phyloP scores from a whole-genome alignment of 2,113 vertebrate species.

The Sylvilagus bachmani region DNA sequence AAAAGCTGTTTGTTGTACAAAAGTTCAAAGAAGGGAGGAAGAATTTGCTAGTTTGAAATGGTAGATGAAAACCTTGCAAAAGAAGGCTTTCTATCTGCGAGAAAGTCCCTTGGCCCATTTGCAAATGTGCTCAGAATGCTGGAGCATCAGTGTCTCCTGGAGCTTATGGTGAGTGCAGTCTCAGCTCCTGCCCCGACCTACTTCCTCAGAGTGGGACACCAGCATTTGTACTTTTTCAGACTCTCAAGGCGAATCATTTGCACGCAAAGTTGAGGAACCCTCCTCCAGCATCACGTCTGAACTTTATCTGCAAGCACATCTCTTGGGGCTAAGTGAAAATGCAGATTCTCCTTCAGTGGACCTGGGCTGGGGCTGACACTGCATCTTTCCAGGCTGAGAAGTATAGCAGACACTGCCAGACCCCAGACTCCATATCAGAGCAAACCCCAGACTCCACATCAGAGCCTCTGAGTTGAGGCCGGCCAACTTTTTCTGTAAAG shows the following conservation, averaged over 20 bases:
- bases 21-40: background rate
- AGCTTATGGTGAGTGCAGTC: background rate
- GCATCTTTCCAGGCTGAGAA: background rate
- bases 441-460: background rate
- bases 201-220: rapidly evolving
- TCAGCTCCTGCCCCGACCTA: rapidly evolving
- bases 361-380: background rate
- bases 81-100: background rate
- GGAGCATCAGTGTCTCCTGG: background rate
- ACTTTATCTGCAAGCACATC: background rate
- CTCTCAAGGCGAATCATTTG: background rate
- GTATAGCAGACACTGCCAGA: background rate
- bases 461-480: background rate
- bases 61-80: background rate
- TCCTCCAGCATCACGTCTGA: background rate
- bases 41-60: background rate
- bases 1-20: background rate
- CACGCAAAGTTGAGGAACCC: rapidly evolving
- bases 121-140: background rate
- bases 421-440: background rate
- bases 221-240: too few relatives aligned
- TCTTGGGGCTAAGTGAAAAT: background rate
- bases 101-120: background rate
- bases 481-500: background rate
- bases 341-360: background rate